phyloP scores from a whole-genome alignment of 2,113 vertebrate genomes.

The Pachypanchax playfairii region DNA sequence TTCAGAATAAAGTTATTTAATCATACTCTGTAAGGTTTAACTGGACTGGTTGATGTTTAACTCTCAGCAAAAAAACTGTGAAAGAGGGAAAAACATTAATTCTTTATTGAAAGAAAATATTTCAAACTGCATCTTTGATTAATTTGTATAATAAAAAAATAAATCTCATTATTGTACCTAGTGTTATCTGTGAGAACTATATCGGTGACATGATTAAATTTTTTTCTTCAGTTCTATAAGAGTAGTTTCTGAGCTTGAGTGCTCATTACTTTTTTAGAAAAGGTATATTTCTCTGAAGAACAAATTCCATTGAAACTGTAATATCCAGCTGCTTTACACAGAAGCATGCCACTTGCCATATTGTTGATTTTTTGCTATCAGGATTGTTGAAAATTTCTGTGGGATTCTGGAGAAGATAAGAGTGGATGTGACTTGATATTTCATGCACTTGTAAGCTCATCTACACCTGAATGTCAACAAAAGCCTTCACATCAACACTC shows the following conservation, averaged over 20 bases:
- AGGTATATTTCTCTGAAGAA: neutral
- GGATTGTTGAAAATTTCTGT: neutral
- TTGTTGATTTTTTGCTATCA: neutral
- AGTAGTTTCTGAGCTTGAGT: neutral
- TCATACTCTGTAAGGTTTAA: no score
- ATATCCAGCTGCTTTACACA: neutral
- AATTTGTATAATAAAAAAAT: no score
- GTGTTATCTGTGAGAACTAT: neutral
- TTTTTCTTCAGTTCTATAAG: no score
- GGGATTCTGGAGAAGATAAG: neutral
- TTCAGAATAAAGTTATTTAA: no score
- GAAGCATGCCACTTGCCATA: neutral
- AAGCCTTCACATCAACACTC: neutral
- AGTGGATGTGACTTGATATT: neutral
- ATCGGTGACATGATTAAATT: neutral
- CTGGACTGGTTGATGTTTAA: no score
- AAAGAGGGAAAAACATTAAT: no score
- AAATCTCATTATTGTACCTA: no score
- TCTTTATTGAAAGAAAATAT: no score
- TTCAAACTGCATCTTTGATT: no score
- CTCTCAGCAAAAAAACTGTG: no score
- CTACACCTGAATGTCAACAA: slow-evolving; percentile 26
- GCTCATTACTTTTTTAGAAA: neutral
- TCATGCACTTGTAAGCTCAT: slow-evolving; percentile 16
- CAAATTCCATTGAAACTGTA: neutral